Base-by-base conservation (phyloP, 2,113 vertebrate genomes). In the Callipepla squamata region DNA sequence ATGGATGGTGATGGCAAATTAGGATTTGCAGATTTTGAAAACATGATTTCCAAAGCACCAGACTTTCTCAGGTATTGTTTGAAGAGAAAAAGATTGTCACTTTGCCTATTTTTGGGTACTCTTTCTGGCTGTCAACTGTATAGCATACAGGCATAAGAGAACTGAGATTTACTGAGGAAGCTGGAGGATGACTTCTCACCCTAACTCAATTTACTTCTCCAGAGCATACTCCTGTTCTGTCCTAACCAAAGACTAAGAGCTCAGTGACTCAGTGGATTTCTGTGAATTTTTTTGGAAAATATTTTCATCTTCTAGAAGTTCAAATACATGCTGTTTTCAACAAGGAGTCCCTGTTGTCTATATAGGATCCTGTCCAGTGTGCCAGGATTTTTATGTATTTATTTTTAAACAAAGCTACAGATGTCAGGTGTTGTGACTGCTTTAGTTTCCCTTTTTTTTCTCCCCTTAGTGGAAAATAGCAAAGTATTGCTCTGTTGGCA, bases 1-100 rank as follows among this genome's bases (percentile, higher is more conserved):
- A 97, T 99, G 96, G 99, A 99, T 3, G 99, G 99, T 4, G 99
- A 99, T 19, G 98, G 97, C 84, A 99, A 99, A 94, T 97, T 99
- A 38, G 99, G 98, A 67, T 99, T 97, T 82, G 97, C 99, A 5
- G 99, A 99, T 96, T 99, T 99, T 95, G 99, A 99, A 96, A 99
- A 99, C 94, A 99, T 99, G 99, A 99, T 99, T 55, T 97, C 99
- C 77, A 99, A 99, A 97, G 99, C 99, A 89, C 99, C 99, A 0
- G 99, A 99, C 94, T 99, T 99, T 94, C 98, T 99, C 98, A 99
- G 99, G 99, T 99, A 97, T 42, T 47, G 26, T 40, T 40, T 40
- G 40, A 40, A 40, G 40, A 77, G 51, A 51, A 59, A 78, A 87
- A 36, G 10, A 58, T 16, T 65, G 14, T 51, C 13, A 53, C 23